Evolutionary conservation across 2,888 invertebrate species (phyloP).

Genomic region (Parthenolecanium corni): DNA sequence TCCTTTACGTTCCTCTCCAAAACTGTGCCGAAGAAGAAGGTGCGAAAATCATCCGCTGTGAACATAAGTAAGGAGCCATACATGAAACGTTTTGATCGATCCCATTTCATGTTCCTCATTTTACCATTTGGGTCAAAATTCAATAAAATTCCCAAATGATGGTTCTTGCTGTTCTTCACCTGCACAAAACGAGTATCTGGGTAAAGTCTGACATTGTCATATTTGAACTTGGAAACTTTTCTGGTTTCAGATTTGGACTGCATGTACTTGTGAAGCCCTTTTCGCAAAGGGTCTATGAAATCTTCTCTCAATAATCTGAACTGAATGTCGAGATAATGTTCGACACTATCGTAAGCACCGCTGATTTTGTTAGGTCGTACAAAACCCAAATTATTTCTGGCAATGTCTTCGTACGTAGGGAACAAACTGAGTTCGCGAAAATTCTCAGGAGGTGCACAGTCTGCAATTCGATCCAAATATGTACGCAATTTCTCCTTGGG

Average conservation of each 20-base stretch:
- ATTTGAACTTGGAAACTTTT: constrained; percentile 10
- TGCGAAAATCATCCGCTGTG: constrained; percentile 55
- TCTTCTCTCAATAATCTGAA: constrained; percentile 68
- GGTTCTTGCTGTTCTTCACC: constrained; percentile 28
- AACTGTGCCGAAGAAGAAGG: constrained; percentile 57
- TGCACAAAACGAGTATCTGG: constrained; percentile 35
- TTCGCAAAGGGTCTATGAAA: constrained; percentile 58
- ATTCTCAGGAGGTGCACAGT: constrained; percentile 39
- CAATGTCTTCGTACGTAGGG: constrained; percentile 42
- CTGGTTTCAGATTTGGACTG: background rate
- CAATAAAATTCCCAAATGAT: constrained; percentile 32
- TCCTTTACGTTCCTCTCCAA: constrained; percentile 42
- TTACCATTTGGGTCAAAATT: constrained; percentile 18
- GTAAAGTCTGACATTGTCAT: constrained; percentile 62
- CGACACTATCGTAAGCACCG: constrained; percentile 52
- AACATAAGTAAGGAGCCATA: constrained; percentile 63
- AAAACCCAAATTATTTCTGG: constrained; percentile 39
- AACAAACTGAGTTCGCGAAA: constrained; percentile 46
- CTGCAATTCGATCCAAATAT: constrained; percentile 37
- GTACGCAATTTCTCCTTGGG: constrained; percentile 36
- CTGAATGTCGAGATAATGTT: constrained; percentile 68
- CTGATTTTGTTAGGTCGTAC: constrained; percentile 48
- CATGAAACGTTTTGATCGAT: constrained; percentile 50
- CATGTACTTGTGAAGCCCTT: constrained; percentile 41
- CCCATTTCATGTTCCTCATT: constrained; percentile 39